Evolutionary conservation across 2,888 invertebrate genomes (phyloP).

Genomic region (Torymus tubicola): DNA sequence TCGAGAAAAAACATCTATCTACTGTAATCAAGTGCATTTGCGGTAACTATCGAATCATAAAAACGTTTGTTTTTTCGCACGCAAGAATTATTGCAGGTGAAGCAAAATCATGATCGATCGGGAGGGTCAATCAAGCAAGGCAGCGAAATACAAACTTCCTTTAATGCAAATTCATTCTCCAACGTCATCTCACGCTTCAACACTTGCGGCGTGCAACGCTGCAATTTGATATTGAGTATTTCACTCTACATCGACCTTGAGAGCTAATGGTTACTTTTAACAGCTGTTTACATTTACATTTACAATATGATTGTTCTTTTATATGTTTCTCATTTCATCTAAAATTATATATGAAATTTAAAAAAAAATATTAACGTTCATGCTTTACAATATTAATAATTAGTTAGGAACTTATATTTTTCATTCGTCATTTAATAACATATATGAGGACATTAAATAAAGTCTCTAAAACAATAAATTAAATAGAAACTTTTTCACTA

Average conservation of each 20-base stretch:
- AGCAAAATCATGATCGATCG: constrained; percentile 32
- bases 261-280: too few species aligned
- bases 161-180: constrained; percentile 22
- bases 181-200: constrained; percentile 32
- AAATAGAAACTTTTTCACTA: too few species aligned
- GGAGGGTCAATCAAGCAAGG: constrained; percentile 41
- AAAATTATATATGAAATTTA: too few species aligned
- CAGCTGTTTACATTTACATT: too few species aligned
- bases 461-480: too few species aligned
- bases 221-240: constrained; percentile 16
- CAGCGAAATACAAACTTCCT: constrained; percentile 21
- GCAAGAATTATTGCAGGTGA: constrained; percentile 13
- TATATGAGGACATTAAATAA: too few species aligned
- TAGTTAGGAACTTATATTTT: too few species aligned
- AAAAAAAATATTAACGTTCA: too few species aligned
- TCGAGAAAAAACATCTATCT: constrained; percentile 10
- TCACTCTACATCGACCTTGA: neutral
- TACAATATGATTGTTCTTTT: too few species aligned
- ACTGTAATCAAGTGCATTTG: constrained; percentile 17
- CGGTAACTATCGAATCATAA: constrained; percentile 15
- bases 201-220: constrained; percentile 2
- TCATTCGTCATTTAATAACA: too few species aligned
- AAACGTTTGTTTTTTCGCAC: constrained; percentile 10
- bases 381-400: too few species aligned
- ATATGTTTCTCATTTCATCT: too few species aligned